Conservation (phyloP, 2,797 vertebrate genomes). For the Mormyrus hasselquistii region DNA sequence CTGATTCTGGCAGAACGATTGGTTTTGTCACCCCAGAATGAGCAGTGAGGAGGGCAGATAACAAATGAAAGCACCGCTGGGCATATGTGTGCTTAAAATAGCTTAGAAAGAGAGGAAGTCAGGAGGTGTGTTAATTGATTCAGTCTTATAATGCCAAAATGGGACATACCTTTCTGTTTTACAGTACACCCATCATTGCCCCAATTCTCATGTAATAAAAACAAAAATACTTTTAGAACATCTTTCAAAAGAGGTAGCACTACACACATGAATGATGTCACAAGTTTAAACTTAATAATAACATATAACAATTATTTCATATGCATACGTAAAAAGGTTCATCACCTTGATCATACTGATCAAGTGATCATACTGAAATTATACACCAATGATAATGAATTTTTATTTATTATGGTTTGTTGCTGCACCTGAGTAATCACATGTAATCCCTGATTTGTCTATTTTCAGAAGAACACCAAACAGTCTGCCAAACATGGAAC, state of each 20-base stretch:
- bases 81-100: conserved; percentile 17
- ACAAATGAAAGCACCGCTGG: conserved; percentile 44
- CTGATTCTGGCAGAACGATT: conserved; percentile 58
- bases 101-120: background rate
- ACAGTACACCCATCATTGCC: background rate
- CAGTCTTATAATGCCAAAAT: background rate
- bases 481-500: background rate
- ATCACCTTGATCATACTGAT: background rate
- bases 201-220: background rate
- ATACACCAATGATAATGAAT: background rate
- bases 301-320: background rate
- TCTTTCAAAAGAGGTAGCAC: background rate
- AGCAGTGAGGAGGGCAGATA: conserved; percentile 51
- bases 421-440: background rate
- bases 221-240: background rate
- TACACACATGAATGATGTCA: background rate
- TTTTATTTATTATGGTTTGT: background rate
- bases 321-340: background rate
- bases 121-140: background rate
- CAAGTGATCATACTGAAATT: background rate
- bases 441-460: background rate
- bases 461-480: background rate
- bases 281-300: background rate
- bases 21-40: conserved; percentile 59
- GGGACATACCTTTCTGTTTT: background rate